A percentile compares a stretch with the other conserved stretches of the same genome.
phyloP scores from a whole-genome alignment of 2,113 vertebrate species.

The Dunckerocampus dactyliophorus region DNA sequence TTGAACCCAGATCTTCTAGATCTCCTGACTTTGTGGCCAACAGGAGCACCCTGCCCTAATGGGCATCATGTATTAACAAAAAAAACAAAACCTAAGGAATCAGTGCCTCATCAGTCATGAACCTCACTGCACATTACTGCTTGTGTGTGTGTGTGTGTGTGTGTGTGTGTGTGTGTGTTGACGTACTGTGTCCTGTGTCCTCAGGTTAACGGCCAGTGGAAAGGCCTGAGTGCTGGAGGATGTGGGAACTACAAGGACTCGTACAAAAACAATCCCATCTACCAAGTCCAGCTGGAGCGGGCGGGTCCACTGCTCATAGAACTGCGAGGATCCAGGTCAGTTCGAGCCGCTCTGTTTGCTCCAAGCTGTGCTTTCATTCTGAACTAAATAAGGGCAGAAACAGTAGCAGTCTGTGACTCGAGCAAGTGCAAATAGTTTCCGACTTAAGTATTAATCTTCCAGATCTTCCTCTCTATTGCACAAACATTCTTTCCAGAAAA shows the following conservation, averaged over 20 bases:
- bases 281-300: constrained; percentile 89
- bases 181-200: constrained; percentile 1
- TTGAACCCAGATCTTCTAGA: too few species aligned
- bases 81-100: too few species aligned
- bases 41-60: too few species aligned
- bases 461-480: neutral
- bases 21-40: neutral
- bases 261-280: constrained; percentile 91
- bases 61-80: too few species aligned
- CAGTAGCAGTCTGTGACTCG: neutral
- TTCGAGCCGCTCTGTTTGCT: neutral
- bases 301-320: constrained; percentile 88
- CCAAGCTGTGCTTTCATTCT: too few species aligned
- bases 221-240: constrained; percentile 86
- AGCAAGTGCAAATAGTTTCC: neutral
- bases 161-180: neutral
- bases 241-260: constrained; percentile 95
- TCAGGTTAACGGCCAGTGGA: constrained; percentile 96
- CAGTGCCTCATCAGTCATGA: too few species aligned
- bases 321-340: constrained; percentile 91
- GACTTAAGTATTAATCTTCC: neutral
- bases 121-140: too few species aligned
- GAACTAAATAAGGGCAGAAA: neutral
- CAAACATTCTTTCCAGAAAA: neutral
- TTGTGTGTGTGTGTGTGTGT: neutral